A percentile compares a stretch with the other conserved stretches of the same genome.
Conservation (phyloP, 1,140 invertebrate genomes). For the Calosoma granatense region DNA sequence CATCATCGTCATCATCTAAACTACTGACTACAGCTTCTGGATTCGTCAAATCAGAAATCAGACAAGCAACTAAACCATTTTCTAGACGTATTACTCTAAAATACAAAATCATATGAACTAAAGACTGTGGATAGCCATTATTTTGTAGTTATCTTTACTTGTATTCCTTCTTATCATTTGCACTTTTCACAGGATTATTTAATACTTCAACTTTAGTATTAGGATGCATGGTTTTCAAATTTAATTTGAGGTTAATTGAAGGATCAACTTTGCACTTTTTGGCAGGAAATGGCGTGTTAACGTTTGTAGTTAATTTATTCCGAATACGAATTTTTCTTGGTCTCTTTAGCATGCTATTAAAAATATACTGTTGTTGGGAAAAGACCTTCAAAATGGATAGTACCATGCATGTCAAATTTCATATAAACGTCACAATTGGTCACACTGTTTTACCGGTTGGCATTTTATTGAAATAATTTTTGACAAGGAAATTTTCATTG, state of each 20-base stretch:
- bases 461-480: too few relatives aligned
- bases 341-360: not conserved
- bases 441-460: not conserved
- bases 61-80: constrained; percentile 56
- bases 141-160: constrained; percentile 26
- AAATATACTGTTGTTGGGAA: not conserved
- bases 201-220: constrained; percentile 23
- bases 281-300: not conserved
- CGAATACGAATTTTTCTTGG: not conserved
- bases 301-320: not conserved
- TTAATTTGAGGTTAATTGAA: not conserved
- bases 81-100: constrained; percentile 49
- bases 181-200: constrained; percentile 42
- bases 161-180: constrained; percentile 49
- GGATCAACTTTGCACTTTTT: not conserved
- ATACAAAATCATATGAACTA: constrained; percentile 16
- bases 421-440: not conserved
- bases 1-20: constrained; percentile 30
- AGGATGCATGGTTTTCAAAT: not conserved
- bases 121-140: constrained; percentile 10
- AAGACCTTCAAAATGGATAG: not conserved
- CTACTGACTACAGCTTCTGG: constrained; percentile 24
- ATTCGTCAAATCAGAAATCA: constrained; percentile 48
- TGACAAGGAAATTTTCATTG: too few relatives aligned
- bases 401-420: not conserved